Conservation (phyloP, 2,113 vertebrate species). For the Atherinomorus stipes region DNA sequence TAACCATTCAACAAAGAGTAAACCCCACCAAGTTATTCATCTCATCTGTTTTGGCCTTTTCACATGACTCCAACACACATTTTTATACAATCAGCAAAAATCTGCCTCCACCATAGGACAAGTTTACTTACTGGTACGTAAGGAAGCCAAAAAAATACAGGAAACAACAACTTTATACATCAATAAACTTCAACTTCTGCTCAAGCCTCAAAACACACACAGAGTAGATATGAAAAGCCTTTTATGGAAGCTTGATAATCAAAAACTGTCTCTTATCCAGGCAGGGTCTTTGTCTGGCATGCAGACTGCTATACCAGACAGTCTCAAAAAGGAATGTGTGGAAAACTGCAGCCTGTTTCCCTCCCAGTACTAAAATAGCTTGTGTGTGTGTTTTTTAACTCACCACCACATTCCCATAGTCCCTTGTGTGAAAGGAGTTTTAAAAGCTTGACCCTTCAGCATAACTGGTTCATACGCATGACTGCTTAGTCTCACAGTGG, state of each 20-base stretch:
- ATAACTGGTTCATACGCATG: slow-evolving; percentile 20
- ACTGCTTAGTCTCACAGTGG: slow-evolving; percentile 15
- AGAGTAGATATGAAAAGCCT: slow-evolving; percentile 19
- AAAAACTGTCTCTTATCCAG: slow-evolving; percentile 16
- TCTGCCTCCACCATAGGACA: slow-evolving; percentile 17
- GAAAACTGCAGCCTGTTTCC: slow-evolving; percentile 68
- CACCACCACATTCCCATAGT: slow-evolving; percentile 68
- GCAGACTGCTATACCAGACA: slow-evolving; percentile 50
- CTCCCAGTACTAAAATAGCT: slow-evolving; percentile 79
- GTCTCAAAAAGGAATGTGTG: slow-evolving; percentile 74
- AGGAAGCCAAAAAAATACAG: neutral
- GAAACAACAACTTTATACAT: slow-evolving; percentile 5
- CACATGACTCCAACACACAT: slow-evolving; percentile 2
- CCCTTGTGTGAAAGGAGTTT: slow-evolving; percentile 59
- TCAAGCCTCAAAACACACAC: slow-evolving; percentile 10
- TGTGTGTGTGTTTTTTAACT: slow-evolving; percentile 46
- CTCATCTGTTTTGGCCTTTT: neutral
- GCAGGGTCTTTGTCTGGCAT: slow-evolving; percentile 46
- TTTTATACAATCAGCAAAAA: slow-evolving; percentile 13
- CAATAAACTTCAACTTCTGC: neutral
- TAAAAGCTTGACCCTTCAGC: slow-evolving; percentile 53
- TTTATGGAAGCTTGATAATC: slow-evolving; percentile 23
- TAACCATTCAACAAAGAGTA: neutral
- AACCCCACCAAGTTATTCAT: neutral
- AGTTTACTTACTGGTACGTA: slow-evolving; percentile 2